Conservation (phyloP, 35 echinoderm and acorn worm genomes). For the Ophioderma brevispina region DNA sequence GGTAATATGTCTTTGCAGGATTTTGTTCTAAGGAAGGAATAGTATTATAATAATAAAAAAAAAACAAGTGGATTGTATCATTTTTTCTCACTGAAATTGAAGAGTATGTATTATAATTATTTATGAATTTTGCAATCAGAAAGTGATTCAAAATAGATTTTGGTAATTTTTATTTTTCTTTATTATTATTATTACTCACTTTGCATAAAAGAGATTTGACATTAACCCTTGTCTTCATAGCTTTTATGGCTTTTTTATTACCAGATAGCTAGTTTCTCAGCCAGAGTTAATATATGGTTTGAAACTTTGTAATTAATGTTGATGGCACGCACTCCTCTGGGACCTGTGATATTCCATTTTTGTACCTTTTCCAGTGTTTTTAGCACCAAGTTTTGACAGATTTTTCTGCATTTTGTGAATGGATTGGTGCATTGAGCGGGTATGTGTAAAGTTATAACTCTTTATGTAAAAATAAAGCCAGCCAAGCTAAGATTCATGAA, state of each 20-base stretch:
- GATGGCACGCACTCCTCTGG: neutral
- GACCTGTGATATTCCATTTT: constrained; percentile 13
- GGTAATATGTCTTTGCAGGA: neutral
- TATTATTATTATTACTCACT: constrained; percentile 15
- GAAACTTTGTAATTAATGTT: constrained; percentile 6
- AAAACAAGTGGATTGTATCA: constrained; percentile 6
- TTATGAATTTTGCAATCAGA: constrained; percentile 38
- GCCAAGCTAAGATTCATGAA: neutral
- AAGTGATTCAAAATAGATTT: constrained; percentile 8
- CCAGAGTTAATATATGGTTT: constrained; percentile 14
- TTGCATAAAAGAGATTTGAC: neutral
- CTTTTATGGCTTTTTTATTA: constrained; percentile 12
- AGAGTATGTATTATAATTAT: constrained; percentile 56
- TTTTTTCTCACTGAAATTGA: constrained; percentile 42
- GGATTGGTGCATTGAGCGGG: constrained; percentile 3
- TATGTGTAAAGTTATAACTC: constrained; percentile 9
- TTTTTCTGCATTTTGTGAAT: neutral
- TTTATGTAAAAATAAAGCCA: constrained; percentile 3
- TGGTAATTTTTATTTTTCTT: constrained; percentile 11
- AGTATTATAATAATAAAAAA: neutral
- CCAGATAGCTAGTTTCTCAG: neutral
- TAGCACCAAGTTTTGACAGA: constrained; percentile 9
- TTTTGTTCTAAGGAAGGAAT: neutral
- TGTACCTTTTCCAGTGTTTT: neutral
- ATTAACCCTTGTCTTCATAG: constrained; percentile 6